Percentiles rank a stretch among this genome's conserved stretches.
Evolutionary conservation across 2,797 vertebrate species (phyloP).

Genomic region (Limosa lapponica): DNA sequence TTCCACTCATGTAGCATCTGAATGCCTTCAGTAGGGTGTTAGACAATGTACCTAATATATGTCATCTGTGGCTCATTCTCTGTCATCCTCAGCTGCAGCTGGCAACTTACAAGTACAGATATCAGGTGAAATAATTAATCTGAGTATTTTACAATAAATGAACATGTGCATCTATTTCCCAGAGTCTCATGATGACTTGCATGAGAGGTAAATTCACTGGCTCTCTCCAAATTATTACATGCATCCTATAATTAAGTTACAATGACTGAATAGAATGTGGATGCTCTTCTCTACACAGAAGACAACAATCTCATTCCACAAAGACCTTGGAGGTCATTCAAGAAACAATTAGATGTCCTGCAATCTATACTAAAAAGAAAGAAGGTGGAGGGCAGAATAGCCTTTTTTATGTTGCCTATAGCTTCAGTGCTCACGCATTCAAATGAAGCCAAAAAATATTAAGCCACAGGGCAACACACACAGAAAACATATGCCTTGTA

Average conservation of each 20-base stretch:
- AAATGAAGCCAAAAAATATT: constrained; percentile 58
- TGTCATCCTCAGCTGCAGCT: constrained; percentile 50
- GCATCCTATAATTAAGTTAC: constrained; percentile 83
- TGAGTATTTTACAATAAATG: constrained; percentile 79
- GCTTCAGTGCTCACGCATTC: constrained; percentile 42
- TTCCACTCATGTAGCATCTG: not conserved
- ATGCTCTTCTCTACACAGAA: constrained; percentile 75
- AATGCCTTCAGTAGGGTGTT: not conserved
- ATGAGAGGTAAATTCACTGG: constrained; percentile 78
- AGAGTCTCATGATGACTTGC: constrained; percentile 74
- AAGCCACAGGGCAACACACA: constrained; percentile 29
- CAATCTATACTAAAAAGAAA: constrained; percentile 69
- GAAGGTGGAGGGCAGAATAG: constrained; percentile 39
- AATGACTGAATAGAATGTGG: constrained; percentile 79
- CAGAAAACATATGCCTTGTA: not conserved
- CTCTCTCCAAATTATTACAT: constrained; percentile 82
- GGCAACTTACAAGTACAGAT: constrained; percentile 75
- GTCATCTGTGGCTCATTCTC: not conserved
- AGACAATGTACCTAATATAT: not conserved
- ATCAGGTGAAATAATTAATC: constrained; percentile 83
- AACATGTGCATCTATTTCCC: constrained; percentile 80
- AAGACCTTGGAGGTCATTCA: constrained; percentile 81
- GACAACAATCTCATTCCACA: constrained; percentile 81
- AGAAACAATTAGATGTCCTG: constrained; percentile 82
- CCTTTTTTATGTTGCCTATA: constrained; percentile 52